A percentile compares a stretch with the other conserved stretches of the same genome.
These are phyloP conservation scores for Nomia melanderi DNA, from an alignment of 1,140 invertebrate species.

Conservation along the genomic window DNA sequence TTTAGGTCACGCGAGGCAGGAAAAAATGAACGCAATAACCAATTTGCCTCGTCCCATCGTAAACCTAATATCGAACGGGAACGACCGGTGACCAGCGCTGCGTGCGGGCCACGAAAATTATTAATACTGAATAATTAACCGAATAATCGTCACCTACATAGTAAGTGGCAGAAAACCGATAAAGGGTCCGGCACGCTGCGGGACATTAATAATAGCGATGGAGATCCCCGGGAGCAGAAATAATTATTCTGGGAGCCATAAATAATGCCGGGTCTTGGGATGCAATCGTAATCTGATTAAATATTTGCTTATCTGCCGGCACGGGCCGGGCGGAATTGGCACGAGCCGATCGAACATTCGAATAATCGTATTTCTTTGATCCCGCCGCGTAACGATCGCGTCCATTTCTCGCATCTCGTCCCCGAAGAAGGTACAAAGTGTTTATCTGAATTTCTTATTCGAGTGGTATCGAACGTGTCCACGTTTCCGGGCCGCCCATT, in stretches of 20 bases:
- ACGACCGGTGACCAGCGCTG: not conserved
- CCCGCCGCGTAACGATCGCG: too few relatives aligned
- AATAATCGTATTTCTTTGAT: too few relatives aligned
- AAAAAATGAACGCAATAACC: not conserved
- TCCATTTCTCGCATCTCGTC: too few relatives aligned
- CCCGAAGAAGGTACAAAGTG: too few relatives aligned
- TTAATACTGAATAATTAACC: not conserved
- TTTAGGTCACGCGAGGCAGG: not conserved
- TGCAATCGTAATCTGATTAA: not conserved
- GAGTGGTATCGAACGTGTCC: too few relatives aligned
- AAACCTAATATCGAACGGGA: not conserved
- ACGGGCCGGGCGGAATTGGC: too few relatives aligned
- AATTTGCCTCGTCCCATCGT: not conserved
- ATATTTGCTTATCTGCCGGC: not conserved
- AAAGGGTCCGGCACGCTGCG: not conserved
- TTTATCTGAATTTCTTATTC: too few relatives aligned
- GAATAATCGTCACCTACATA: slow-evolving; percentile 14
- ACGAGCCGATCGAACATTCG: too few relatives aligned
- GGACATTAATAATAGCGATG: slow-evolving; percentile 27
- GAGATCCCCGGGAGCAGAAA: not conserved
- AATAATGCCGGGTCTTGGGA: slow-evolving; percentile 8
- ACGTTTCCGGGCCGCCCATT: too few relatives aligned
- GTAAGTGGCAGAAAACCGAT: slow-evolving; percentile 23
- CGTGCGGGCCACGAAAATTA: not conserved
- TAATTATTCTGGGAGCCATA: slow-evolving; percentile 19